Evolutionary conservation across 2,888 invertebrate genomes (phyloP), one percentile per base, ranked within the genome.

Genomic region (Sylvicola cinctus): DNA sequence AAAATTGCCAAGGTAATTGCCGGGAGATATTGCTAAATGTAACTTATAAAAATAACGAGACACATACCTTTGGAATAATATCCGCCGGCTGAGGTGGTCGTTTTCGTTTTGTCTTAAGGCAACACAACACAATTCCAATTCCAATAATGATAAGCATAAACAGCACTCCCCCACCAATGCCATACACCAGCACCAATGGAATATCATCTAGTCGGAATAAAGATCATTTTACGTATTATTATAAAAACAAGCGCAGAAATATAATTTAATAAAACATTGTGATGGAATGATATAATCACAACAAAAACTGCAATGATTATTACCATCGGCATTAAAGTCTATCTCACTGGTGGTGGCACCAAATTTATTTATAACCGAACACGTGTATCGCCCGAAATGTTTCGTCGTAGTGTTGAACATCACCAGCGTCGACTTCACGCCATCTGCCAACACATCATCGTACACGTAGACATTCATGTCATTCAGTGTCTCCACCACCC

Each of bases 341-440:
- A 93, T 90, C 52, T 84, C 77, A 44, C 79, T 70, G 32, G 75
- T 72, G 52, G 84, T 88, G 42, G 74, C 74, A 29, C 93, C 93
- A 45, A 83, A 90, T 40, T 79, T 77, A 54, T 93, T 93, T 33
- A 77, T 74, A 20, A 90, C 88, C 33, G 87, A 84, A 57, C 93
- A 93, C 58, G 88, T 90, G 64, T 91, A 93, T 44, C 73, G 67
- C 31, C 91, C 91, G 49, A 87, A 93, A 55, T 93, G 90, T 44
- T 72, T 71, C 17, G 78, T 72, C 49, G 78, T 75, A 29, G 85
- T 81, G 50, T 85, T 80, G 35, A 81, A 65, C 43, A 93, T 84
- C 45, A 87, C 76, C 35, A 93, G 64, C n/a, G 83, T 81, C 36
- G 85, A 90, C 55, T 81, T 80, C 29, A 88, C 70, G 3, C 85